Evolutionary conservation across 2,888 invertebrate genomes (phyloP).

Genomic region (Dicycla oo): DNA sequence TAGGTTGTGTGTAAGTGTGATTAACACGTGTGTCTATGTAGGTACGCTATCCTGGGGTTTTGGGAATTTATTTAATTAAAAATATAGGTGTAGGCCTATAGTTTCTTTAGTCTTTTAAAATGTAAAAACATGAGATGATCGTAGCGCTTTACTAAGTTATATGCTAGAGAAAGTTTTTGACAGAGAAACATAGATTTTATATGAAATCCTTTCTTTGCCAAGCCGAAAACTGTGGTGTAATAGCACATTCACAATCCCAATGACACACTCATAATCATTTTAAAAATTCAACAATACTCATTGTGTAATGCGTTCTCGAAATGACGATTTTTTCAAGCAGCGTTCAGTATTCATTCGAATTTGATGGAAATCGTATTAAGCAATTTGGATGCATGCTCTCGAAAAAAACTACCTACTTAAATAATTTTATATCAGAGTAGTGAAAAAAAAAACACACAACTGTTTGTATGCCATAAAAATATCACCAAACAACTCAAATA

Average conservation of each 20-base stretch:
- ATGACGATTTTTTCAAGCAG: too few species aligned
- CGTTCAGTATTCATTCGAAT: too few species aligned
- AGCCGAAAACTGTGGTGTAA: neutral
- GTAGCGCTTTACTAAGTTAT: neutral
- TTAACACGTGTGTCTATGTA: conserved; percentile 1
- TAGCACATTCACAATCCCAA: neutral
- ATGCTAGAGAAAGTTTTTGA: neutral
- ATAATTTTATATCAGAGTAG: neutral
- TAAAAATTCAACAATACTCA: too few species aligned
- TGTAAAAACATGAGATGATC: neutral
- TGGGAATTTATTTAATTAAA: neutral
- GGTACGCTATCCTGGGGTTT: neutral
- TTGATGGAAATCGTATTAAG: neutral
- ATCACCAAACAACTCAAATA: neutral
- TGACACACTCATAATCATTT: too few species aligned
- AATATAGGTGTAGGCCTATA: neutral
- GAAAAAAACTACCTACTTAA: neutral
- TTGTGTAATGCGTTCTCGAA: too few species aligned
- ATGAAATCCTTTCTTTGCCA: neutral
- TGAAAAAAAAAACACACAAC: neutral
- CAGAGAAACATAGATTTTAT: neutral
- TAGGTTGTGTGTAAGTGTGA: conserved; percentile 12
- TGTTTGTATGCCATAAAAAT: neutral
- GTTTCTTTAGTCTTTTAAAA: neutral
- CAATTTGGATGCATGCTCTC: neutral